Evolutionary conservation across 2,113 vertebrate genomes (phyloP), one percentile per base, ranked within the genome.

Genomic region (Scopus umbretta): DNA sequence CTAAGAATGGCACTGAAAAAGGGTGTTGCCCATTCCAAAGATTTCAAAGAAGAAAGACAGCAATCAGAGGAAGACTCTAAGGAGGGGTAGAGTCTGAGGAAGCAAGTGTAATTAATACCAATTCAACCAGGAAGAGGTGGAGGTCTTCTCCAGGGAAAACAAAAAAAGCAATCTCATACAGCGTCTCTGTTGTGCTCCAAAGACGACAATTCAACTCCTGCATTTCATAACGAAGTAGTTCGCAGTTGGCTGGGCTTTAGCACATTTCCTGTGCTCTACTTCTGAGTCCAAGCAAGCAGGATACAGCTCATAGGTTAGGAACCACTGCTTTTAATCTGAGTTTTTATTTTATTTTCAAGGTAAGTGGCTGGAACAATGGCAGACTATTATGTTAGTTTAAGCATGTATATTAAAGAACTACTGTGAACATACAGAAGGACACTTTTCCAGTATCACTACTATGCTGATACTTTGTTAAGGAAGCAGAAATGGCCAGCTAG

Each of bases 1-100:
- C 68, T 59, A 92, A 66, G 47, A 94, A 81, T 40, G 19, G 53
- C 75, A 84, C 55, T 74, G 68, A 85, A 88, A 97, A 90, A 95
- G 45, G 5, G n/a, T 59, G 62, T 15, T 88, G 30, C 29, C 66
- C 23, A 67, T 76, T 91, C 49, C 90, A 88, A 94, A 97, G 52
- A 88, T 72, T 58, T 91, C 78, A 73, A 78, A 94, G 80, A 83
- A 82, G 47, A 45, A 91, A 88, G 29, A 92, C 50, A 83, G 74
- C 13, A n/a, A n/a, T 25, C 78, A 74, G 27, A 92, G n/a, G 56
- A 81, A 68, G 53, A 86, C 38, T 65, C 62, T 81, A 55, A 85
- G 36, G 20, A 90, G 29, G 43, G 25, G 13, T 0, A 58, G 16
- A 80, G 19, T 71, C 66, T 92, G 42, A 91, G 52, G 62, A 94